Evolutionary conservation across 1,140 invertebrate genomes (phyloP), one percentile per base, ranked within the genome.

Genomic region (Drosophila punjabiensis): DNA sequence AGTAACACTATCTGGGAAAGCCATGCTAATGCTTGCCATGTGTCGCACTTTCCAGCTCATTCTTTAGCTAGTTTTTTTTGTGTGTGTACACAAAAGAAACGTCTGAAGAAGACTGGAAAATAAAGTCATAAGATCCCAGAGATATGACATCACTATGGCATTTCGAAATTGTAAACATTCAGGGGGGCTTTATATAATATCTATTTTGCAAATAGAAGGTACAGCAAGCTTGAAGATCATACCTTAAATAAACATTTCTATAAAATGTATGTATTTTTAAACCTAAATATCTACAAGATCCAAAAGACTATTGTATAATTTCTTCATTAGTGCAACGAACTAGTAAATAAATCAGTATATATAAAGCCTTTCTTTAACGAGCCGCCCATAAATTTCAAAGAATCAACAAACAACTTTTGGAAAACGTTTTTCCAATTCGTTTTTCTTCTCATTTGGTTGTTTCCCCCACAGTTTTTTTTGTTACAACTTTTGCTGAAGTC

Each of bases 1-100:
- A 35, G 47, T 9, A 56, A 43, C 45, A 35, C 60, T 69, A 78
- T 77, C 73, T 76, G 37, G n/a, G 73, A 77, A 77, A 77, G 63
- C 75, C 74, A 68, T 47, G 37, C 45, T 76, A 53, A 77, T 68
- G 53, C 73, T 53, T 30, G 30, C 56, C 71, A 76, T 77, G 55
- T 76, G 75, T 63, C 60, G 65, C 60, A 48, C 65, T 66, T 41
- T 62, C 39, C 43, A 50, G 67, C 13, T 41, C 33, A 50, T 68
- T 43, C 61, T 43, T 55, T 13, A 18, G 20, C 32, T 24, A 8
- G 24, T 13, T 32, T 0, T 65, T 50, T 24, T 1, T 24, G 8
- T 24, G 24, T 24, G 8, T 48, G 33, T 66, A 68, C 62, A 50
- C 45, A 68, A 11, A 68, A 68, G 45, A 68, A 68, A 50, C 43